Evolutionary conservation across 2,888 invertebrate species (phyloP).

Genomic region (Polymixis flavicincta): DNA sequence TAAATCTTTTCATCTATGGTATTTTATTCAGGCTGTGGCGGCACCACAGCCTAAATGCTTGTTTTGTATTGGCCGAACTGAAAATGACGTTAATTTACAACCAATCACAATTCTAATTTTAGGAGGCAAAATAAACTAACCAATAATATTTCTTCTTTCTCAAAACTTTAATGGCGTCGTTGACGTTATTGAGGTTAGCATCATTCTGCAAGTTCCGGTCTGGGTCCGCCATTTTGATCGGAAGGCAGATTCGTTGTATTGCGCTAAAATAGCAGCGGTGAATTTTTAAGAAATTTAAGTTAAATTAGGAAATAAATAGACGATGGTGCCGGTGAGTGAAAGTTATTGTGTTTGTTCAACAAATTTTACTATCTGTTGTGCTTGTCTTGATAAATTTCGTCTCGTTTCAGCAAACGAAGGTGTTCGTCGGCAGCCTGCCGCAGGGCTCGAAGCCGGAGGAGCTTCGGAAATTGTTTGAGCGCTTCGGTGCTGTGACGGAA

Average conservation of each 20-base stretch:
- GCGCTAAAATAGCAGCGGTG: constrained; percentile 59
- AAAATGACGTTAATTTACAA: accelerated
- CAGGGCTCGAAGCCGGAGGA: constrained; percentile 96
- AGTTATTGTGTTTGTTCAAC: constrained; percentile 21
- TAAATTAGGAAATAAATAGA: constrained; percentile 60
- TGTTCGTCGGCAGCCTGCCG: constrained; percentile 98
- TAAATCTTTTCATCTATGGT: neutral
- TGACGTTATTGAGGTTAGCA: constrained; percentile 28
- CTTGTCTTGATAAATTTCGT: constrained; percentile 43
- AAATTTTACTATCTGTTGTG: neutral
- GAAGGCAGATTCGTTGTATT: constrained; percentile 42
- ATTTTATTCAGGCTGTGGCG: neutral
- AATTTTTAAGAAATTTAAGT: constrained; percentile 51
- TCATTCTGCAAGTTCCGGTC: constrained; percentile 55
- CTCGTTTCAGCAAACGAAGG: constrained; percentile 93
- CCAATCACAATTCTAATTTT: constrained; percentile 17
- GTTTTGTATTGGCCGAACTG: neutral
- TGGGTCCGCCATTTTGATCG: constrained; percentile 71
- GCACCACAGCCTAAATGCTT: too few species aligned
- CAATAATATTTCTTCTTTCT: constrained; percentile 5
- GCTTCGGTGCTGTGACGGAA: constrained; percentile 97
- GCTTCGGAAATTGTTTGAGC: constrained; percentile 95
- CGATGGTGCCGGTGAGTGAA: constrained; percentile 87
- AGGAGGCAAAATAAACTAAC: neutral
- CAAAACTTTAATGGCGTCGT: neutral